A percentile compares a stretch with the other conserved stretches of the same genome.
Evolutionary conservation across 2,113 vertebrate species (phyloP).

Genomic region (Tyto alba): DNA sequence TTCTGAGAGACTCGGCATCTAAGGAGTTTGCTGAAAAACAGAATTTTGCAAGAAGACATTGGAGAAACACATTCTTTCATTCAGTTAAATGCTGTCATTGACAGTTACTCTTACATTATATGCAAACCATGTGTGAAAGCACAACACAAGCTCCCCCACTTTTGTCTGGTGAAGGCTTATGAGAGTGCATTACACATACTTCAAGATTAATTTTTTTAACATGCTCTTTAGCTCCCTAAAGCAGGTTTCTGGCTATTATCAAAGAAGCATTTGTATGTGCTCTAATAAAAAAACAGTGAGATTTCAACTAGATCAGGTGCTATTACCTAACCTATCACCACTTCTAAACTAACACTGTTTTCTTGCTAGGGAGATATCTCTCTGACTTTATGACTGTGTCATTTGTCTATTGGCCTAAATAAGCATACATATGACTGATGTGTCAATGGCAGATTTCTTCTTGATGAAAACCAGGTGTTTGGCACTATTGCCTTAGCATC

Average conservation of each 20-base stretch:
- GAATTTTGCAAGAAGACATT: background rate
- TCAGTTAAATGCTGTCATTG: conserved; percentile 1
- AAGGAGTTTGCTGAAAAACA: conserved; percentile 1
- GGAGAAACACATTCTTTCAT: conserved; percentile 8
- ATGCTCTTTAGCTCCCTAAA: background rate
- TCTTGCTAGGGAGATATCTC: background rate
- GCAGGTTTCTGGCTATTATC: background rate
- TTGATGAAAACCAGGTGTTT: background rate
- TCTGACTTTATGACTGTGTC: background rate
- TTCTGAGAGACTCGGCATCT: background rate
- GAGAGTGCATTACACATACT: background rate
- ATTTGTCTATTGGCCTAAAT: background rate
- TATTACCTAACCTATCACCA: background rate
- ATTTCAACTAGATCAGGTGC: background rate
- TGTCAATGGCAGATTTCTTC: background rate
- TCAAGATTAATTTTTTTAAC: background rate
- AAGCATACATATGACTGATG: background rate
- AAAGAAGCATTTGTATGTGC: background rate
- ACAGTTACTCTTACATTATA: background rate
- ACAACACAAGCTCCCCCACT: background rate
- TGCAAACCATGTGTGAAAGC: conserved; percentile 1
- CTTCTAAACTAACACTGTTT: background rate
- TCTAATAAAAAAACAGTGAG: background rate
- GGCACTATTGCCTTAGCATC: background rate
- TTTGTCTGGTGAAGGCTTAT: background rate